Base-by-base conservation (phyloP, 2,797 vertebrate species). In the Discoglossus pictus region DNA sequence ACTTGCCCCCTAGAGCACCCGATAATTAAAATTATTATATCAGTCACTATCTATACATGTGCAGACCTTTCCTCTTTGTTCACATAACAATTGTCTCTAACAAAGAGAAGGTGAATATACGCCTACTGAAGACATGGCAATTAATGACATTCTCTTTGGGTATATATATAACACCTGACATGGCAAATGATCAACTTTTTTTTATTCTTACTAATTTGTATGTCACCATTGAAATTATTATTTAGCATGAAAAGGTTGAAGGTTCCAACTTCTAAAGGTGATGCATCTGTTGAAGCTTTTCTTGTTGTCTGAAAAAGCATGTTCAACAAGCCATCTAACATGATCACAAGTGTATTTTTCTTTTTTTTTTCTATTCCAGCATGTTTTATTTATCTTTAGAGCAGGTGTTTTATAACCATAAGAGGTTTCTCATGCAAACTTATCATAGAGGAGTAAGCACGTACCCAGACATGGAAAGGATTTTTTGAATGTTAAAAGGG, bases 331-430 rank as follows among this genome's bases (percentile, higher is more conserved):
- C 65, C 75, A 83, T 81, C 83, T 82, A 82, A 78, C 78, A 80
- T 82, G 82, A 89, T 89, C 81, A 83, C 79, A 79, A 85, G 79
- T 83, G 80, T 87, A 83, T 87, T 87, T 90, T 82, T 77, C 75
- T 87, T 86, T 75, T 90, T 82, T 77, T 75, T 87, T 86, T 75
- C 75, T 80, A 66, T 78, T 63, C 65, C 66, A 75, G 71, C 18
- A 66, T 61, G 72, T 82, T 85, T 85, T 82, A 83, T 88, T 91
- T 89, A 84, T 89, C 87, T 86, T 74, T 79, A 73, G 84, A 92
- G 84, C 87, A 92, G 85, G 79, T 93, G 86, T 90, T 90, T 88
- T 86, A 82, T 80, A 87, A 83, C 81, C 84, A 80, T 86, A 83
- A 84, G 82, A 65, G 39, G 68, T 84, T 80, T 88, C 83, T 83